Percentiles rank a stretch among this genome's conserved stretches.
Evolutionary conservation across 2,797 vertebrate species (phyloP).

Genomic region (Pipistrellus nathusii): DNA sequence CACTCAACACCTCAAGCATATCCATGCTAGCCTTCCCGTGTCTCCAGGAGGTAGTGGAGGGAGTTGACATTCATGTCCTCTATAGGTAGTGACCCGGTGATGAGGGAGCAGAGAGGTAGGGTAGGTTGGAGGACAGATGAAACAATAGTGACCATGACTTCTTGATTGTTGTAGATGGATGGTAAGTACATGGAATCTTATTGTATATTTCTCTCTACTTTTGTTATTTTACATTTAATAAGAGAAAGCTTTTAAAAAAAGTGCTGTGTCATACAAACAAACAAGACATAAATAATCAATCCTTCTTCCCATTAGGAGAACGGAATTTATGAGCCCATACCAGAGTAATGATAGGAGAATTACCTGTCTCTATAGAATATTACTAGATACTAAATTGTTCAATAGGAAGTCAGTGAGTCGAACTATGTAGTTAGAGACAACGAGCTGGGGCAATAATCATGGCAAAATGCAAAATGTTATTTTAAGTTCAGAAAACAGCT

Average conservation of each 20-base stretch:
- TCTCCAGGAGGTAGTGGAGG: background rate
- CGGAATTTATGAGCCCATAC: background rate
- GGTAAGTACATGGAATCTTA: background rate
- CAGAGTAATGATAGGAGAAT: background rate
- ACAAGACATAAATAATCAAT: background rate
- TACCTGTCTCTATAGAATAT: background rate
- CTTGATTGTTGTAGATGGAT: background rate
- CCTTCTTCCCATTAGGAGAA: background rate
- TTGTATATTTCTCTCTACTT: background rate
- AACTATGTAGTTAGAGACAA: background rate
- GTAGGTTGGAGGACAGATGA: background rate
- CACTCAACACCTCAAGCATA: background rate
- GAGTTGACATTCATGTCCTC: background rate
- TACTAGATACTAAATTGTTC: background rate
- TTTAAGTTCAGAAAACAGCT: slow-evolving; percentile 10
- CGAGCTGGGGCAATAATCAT: slow-evolving; percentile 18
- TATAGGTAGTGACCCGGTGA: background rate
- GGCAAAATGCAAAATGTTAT: background rate
- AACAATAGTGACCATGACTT: background rate
- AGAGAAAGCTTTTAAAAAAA: background rate
- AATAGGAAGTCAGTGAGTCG: background rate
- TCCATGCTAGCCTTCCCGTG: background rate
- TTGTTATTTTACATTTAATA: background rate
- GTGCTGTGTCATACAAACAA: background rate
- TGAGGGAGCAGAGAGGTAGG: rapidly evolving